Evolutionary conservation across 2,797 vertebrate species (phyloP), one percentile per base, ranked within the genome.

Genomic region (Clarias laeviceps): DNA sequence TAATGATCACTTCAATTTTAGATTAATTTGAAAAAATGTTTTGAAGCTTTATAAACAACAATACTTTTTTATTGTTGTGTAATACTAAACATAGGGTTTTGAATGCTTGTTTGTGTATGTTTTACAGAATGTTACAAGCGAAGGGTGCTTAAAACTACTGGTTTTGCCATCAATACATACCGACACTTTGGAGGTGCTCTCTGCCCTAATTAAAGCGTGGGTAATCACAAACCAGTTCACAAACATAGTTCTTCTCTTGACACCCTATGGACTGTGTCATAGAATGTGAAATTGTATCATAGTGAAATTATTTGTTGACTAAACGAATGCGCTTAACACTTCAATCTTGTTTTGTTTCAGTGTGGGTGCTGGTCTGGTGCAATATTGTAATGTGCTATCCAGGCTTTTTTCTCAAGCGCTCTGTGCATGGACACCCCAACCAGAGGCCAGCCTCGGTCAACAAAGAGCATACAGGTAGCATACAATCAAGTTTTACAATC

Each of bases 401-500:
- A 94, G 96, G 82, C 93, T 97, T 54, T 96, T 97, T 85, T 96
- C 96, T 57, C 97, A 98, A 73, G 96, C 96, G 8, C 93, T 98
- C 54, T 95, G 91, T 37, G 91, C 94, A 45, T 98, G 97, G 97
- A 94, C 91, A 0, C 90, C 95, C 11, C 84, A 88, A 0, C 91
- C 94, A 1, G 95, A 96, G 86, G 82, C 89, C 80, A 93, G 90
- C 45, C 88, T 94, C 15, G 97, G 97, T 24, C 97, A 97, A 84
- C 97, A 97, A 90, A 94, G 95, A 90, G 95, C 96, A 4, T 97
- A 96, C 94, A 97, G 97, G 97, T 98, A 88, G 56, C 34, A 50
- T 59, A 40, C n/a, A 6, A 22, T 32, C 27, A 78, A 59, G 4
- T 34, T 40, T 40, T 40, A 40, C 37, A 7, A 40, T 40, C 6